phyloP scores from a whole-genome alignment of 2,888 invertebrate genomes.

The Seladonia tumulorum region DNA sequence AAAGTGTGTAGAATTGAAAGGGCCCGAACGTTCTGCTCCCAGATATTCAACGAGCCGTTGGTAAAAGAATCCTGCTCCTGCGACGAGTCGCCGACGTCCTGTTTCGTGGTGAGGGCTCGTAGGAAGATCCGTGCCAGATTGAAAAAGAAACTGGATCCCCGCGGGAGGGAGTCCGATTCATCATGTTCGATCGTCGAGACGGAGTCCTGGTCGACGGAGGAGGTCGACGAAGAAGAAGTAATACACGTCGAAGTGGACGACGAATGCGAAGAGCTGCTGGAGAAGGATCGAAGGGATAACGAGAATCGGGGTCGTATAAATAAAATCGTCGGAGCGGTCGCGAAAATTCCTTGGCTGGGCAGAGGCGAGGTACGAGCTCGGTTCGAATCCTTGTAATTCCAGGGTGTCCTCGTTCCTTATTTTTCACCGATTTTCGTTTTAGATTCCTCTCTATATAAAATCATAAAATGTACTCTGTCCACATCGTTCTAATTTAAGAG shows the following conservation, averaged over 20 bases:
- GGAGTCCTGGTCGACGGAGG: slow-evolving; percentile 74
- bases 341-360: slow-evolving; percentile 72
- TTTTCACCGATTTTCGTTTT: too few relatives aligned
- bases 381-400: slow-evolving; percentile 14
- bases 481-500: background rate
- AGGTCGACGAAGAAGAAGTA: slow-evolving; percentile 74
- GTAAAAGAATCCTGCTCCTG: slow-evolving; percentile 55
- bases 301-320: slow-evolving; percentile 65
- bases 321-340: slow-evolving; percentile 71
- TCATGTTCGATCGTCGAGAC: slow-evolving; percentile 74
- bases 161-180: slow-evolving; percentile 52
- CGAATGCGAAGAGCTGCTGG: slow-evolving; percentile 61
- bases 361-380: slow-evolving; percentile 58
- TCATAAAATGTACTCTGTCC: background rate
- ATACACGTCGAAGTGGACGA: slow-evolving; percentile 73
- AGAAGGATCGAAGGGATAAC: slow-evolving; percentile 57
- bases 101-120: slow-evolving; percentile 72
- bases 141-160: slow-evolving; percentile 39
- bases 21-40: background rate
- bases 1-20: background rate
- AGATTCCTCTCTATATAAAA: background rate
- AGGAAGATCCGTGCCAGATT: slow-evolving; percentile 67
- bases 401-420: background rate
- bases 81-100: slow-evolving; percentile 68
- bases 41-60: slow-evolving; percentile 77